Evolutionary conservation across 2,888 invertebrate species (phyloP).

Genomic region (Eupithecia exiguata): DNA sequence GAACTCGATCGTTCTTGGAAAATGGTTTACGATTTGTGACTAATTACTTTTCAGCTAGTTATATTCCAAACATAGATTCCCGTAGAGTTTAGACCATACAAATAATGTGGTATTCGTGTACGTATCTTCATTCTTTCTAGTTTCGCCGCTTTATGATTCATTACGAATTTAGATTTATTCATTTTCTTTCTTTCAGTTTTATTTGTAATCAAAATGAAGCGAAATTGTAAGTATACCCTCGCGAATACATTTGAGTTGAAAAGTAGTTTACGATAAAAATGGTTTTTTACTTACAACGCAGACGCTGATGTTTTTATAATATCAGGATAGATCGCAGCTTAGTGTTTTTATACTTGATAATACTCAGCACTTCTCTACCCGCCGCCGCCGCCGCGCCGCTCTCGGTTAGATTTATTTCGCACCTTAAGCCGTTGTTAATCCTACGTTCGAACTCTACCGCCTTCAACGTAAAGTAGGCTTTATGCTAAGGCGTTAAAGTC

Average conservation of each 20-base stretch:
- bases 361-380: conserved; percentile 17
- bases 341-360: neutral
- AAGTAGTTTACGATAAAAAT: neutral
- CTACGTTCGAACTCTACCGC: conserved; percentile 25
- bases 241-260: neutral
- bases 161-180: no score
- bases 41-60: neutral
- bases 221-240: neutral
- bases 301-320: neutral
- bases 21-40: neutral
- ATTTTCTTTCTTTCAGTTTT: neutral
- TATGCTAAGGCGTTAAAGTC: conserved; percentile 8
- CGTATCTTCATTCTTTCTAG: no score
- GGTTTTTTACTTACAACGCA: neutral
- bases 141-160: no score
- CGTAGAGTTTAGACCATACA: no score
- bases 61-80: no score
- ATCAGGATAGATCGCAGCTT: neutral
- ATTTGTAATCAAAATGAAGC: neutral
- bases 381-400: conserved; percentile 18
- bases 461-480: conserved; percentile 14
- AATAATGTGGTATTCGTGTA: no score
- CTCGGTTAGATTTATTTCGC: conserved; percentile 39
- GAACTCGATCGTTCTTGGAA: neutral
- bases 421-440: conserved; percentile 45